Conservation (phyloP, 2,797 vertebrate genomes). For the Gallinago stenura region DNA sequence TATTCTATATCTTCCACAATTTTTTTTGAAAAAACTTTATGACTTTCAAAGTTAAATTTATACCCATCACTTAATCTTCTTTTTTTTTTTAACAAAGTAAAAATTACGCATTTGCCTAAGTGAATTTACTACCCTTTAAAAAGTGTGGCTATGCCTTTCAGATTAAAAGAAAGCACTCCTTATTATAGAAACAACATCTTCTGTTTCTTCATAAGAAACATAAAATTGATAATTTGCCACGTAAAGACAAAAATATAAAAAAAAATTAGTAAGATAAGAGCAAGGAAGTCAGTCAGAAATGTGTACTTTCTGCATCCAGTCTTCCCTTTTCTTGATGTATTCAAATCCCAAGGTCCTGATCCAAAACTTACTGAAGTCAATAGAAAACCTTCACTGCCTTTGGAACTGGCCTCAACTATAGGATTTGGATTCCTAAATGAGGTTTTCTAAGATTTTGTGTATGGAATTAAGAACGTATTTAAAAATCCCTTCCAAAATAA, state of each 20-base stretch:
- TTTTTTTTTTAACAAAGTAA: not conserved
- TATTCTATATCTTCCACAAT: not conserved
- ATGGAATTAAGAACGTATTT: not conserved
- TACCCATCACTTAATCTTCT: not conserved
- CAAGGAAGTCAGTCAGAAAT: not conserved
- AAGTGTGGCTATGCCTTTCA: not conserved
- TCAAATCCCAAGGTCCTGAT: not conserved
- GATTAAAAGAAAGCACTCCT: not conserved
- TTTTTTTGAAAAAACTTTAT: rapidly evolving
- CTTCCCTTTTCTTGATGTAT: not conserved
- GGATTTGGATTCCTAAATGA: not conserved
- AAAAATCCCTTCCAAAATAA: not conserved
- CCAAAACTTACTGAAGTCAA: not conserved
- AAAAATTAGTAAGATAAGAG: not conserved
- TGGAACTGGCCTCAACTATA: not conserved
- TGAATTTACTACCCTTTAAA: not conserved
- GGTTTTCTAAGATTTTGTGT: not conserved
- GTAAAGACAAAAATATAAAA: not conserved
- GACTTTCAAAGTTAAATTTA: not conserved
- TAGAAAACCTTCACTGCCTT: not conserved
- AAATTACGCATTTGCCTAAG: not conserved
- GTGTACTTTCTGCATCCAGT: not conserved
- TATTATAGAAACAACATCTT: not conserved
- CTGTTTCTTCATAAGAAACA: not conserved
- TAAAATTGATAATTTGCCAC: not conserved